Evolutionary conservation across 2,797 vertebrate species (phyloP), one percentile per base, ranked within the genome.

Genomic region (Danio jaintianensis): DNA sequence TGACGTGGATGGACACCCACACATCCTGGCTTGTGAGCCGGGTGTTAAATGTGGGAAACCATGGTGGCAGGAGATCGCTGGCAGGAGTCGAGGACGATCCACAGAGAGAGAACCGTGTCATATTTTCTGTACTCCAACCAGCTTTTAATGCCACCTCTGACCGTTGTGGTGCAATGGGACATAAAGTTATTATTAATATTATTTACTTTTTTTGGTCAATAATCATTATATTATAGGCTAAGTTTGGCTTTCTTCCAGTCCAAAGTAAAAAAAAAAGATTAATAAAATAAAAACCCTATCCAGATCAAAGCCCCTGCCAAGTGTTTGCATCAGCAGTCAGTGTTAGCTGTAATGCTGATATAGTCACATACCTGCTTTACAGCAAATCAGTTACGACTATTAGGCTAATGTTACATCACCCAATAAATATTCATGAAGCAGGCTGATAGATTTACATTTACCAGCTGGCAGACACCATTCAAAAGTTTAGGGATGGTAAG

Each of bases 41-140:
- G 69, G 82, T 84, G 86, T 82, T 84, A 83, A 81, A 84, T 81
- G 78, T 85, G 81, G 75, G 75, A 84, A 83, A 80, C 82, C 78
- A 74, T 74, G 81, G 86, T 80, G 61, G 72, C 75, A 62, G 66
- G 64, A 81, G 81, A 84, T 84, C 81, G 53, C 78, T 73, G 72
- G 75, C 62, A 74, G 70, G 53, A 78, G 75, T 74, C 7, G 22
- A 72, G 83, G 69, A 86, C 48, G 20, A 73, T 81, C 67, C 75
- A 66, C 29, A 42, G 42, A 78, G 69, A 45, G 53, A 78, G 59
- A 74, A 61, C 74, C 59, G 59, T 78, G 75, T 77, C 82, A 36
- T 61, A 58, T 76, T 53, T 71, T 43, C 59, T 72, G 18, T 80
- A 47, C 69, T 80, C 48, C 48, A 15, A 73, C 47, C 15, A 62